Evolutionary conservation across 2,888 invertebrate genomes (phyloP).

Genomic region (Drosophila nigricruria): DNA sequence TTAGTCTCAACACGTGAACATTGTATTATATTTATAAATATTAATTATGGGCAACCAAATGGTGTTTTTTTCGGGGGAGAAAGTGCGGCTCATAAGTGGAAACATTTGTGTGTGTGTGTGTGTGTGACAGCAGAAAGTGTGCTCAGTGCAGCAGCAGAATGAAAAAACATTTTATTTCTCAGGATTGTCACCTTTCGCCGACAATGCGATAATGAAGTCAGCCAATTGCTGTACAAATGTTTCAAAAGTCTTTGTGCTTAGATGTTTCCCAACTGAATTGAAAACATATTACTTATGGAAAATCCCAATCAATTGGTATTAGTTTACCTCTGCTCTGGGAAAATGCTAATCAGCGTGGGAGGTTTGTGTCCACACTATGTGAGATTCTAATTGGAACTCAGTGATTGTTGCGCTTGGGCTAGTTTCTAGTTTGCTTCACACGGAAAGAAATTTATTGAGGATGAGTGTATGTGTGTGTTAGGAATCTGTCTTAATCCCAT

Average conservation of each 20-base stretch:
- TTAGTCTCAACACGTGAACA: conserved; percentile 67
- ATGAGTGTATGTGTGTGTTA: neutral
- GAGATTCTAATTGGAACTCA: conserved; percentile 25
- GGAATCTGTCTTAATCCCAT: no score
- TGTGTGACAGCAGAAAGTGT: neutral
- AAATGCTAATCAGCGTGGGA: conserved; percentile 35
- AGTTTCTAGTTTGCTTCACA: conserved; percentile 1
- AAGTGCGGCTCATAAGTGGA: conserved; percentile 43
- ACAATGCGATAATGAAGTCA: conserved; percentile 37
- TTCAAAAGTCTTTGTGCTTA: conserved; percentile 4
- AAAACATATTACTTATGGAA: conserved; percentile 48
- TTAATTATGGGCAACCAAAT: conserved; percentile 69
- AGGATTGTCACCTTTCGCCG: conserved; percentile 82
- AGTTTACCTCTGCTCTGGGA: conserved; percentile 37
- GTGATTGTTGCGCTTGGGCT: neutral
- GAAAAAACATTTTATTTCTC: conserved; percentile 67
- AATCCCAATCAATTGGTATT: conserved; percentile 44
- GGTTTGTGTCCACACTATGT: conserved; percentile 23
- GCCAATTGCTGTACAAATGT: conserved; percentile 31
- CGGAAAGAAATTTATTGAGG: neutral
- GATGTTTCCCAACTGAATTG: conserved; percentile 50
- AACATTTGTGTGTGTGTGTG: conserved; percentile 5
- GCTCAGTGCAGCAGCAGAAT: conserved; percentile 2
- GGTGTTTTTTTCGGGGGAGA: conserved; percentile 13
- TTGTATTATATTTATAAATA: conserved; percentile 70